These are phyloP conservation scores for Calidris pygmaea DNA, from an alignment of 2,113 vertebrate genomes.

Conservation along the genomic window DNA sequence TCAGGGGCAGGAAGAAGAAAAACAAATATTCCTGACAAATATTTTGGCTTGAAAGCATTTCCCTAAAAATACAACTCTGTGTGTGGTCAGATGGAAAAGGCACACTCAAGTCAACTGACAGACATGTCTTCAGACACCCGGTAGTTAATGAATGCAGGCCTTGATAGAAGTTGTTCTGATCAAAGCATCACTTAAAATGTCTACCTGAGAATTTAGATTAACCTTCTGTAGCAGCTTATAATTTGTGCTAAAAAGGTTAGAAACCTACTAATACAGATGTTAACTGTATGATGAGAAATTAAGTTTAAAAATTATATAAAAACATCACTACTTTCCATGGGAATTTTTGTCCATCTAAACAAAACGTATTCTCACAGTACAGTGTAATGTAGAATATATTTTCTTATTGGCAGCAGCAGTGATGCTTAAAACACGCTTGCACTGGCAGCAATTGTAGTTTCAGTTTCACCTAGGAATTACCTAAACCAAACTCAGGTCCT, in stretches of 20 bases:
- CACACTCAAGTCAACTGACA: not conserved
- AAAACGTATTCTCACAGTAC: not conserved
- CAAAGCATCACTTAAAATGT: not conserved
- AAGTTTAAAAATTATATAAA: not conserved
- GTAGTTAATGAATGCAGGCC: not conserved
- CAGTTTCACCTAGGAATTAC: not conserved
- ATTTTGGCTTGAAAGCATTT: slow-evolving; percentile 11
- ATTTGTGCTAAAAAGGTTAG: not conserved
- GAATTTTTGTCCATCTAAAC: not conserved
- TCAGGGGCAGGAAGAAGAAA: not conserved
- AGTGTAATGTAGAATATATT: not conserved
- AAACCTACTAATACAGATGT: not conserved
- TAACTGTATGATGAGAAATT: not conserved
- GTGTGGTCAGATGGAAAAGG: slow-evolving; percentile 16
- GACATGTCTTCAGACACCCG: not conserved
- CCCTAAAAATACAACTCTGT: not conserved
- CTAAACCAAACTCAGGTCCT: not conserved
- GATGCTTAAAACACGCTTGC: not conserved
- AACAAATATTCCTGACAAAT: slow-evolving; percentile 30
- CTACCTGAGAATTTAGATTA: not conserved
- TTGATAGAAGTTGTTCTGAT: not conserved
- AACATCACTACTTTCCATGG: not conserved
- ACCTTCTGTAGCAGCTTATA: not conserved
- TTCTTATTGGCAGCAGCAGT: not conserved
- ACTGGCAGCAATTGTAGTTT: not conserved